phyloP scores from a whole-genome alignment of 1,140 invertebrate species.

The Lutraria rhynchaena region DNA sequence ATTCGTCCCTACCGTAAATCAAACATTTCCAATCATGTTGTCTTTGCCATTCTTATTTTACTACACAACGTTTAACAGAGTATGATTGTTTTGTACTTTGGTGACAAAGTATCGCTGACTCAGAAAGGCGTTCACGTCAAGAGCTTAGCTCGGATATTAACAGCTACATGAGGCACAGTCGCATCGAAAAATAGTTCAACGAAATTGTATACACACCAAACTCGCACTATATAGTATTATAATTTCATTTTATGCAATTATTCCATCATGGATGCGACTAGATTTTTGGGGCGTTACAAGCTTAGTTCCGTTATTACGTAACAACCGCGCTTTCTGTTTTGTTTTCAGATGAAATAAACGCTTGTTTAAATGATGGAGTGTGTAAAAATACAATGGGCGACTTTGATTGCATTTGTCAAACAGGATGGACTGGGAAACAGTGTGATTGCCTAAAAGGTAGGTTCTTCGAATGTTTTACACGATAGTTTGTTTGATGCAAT shows the following conservation, averaged over 20 bases:
- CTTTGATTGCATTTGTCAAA: constrained; percentile 7
- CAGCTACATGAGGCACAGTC: not conserved
- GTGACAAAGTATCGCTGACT: too few relatives aligned
- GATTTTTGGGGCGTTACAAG: not conserved
- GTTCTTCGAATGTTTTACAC: too few relatives aligned
- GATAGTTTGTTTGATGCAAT: too few relatives aligned
- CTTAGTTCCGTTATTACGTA: not conserved
- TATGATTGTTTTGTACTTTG: too few relatives aligned
- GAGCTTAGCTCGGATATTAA: too few relatives aligned
- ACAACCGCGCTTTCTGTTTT: too few relatives aligned
- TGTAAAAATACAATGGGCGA: constrained; percentile 3
- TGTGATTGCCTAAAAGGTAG: constrained; percentile 23
- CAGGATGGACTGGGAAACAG: constrained; percentile 3
- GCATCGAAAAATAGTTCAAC: not conserved
- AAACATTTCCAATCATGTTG: too few relatives aligned
- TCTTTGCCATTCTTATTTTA: too few relatives aligned
- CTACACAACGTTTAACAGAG: too few relatives aligned
- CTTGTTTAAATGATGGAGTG: constrained; percentile 18
- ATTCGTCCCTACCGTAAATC: too few relatives aligned
- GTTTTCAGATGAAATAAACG: not conserved
- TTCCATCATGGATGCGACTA: not conserved
- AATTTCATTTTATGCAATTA: not conserved
- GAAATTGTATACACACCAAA: not conserved
- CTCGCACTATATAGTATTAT: not conserved
- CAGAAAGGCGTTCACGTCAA: too few relatives aligned